Conservation (phyloP, 2,888 invertebrate genomes). For the Ctena decussata region DNA sequence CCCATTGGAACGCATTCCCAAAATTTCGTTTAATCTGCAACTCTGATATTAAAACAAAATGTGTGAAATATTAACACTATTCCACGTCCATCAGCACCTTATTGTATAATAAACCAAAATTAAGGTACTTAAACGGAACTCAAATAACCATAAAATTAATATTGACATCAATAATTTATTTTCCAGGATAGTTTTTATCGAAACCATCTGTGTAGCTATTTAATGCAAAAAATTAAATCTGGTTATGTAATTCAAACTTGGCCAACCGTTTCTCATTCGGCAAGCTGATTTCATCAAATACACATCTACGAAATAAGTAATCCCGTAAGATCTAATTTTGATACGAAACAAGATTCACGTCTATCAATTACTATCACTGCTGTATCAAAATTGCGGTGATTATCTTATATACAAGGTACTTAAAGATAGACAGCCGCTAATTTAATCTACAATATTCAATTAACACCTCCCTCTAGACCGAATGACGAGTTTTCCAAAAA, state of each 20-base stretch:
- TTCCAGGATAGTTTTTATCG: constrained; percentile 6
- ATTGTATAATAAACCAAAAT: constrained; percentile 10
- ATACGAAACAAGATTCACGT: background rate
- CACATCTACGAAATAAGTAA: constrained; percentile 1
- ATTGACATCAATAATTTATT: constrained; percentile 31
- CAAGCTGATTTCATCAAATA: constrained; percentile 1
- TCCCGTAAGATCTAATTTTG: constrained; percentile 12
- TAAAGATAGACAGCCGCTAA: constrained; percentile 9
- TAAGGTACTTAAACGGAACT: constrained; percentile 16
- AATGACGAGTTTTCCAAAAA: constrained; percentile 11
- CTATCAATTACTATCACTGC: constrained; percentile 1
- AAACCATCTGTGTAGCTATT: constrained; percentile 15
- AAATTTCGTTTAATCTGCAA: too few relatives aligned
- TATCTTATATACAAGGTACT: background rate
- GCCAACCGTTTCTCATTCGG: background rate
- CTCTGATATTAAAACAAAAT: background rate
- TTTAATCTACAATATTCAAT: constrained; percentile 12
- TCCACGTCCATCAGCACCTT: background rate
- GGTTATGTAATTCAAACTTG: background rate
- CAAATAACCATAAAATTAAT: constrained; percentile 29
- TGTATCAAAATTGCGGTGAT: background rate
- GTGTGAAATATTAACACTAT: background rate
- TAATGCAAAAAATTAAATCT: constrained; percentile 12
- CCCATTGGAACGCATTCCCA: too few relatives aligned
- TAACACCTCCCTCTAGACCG: background rate